phyloP scores from a whole-genome alignment of 1,140 invertebrate genomes.

The Bradynema listronoti region DNA sequence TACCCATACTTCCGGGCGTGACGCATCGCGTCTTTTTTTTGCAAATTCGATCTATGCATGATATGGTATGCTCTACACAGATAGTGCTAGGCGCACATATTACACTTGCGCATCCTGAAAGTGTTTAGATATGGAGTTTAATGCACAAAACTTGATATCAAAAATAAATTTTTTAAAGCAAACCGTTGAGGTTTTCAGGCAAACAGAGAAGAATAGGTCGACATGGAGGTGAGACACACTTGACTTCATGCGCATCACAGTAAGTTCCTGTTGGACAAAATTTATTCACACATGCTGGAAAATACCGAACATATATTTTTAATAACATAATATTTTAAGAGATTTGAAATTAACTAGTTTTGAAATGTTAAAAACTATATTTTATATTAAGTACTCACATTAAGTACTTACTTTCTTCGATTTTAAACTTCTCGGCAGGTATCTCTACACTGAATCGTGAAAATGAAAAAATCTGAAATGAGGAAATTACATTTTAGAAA shows the following conservation, averaged over 20 bases:
- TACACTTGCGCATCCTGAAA: constrained; percentile 17
- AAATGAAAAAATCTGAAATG: too few species aligned
- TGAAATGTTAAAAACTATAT: too few species aligned
- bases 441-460: too few species aligned
- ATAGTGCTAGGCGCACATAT: constrained; percentile 17
- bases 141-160: too few species aligned
- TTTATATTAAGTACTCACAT: too few species aligned
- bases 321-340: too few species aligned
- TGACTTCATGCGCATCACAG: constrained; percentile 20
- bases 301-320: too few species aligned
- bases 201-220: constrained; percentile 13
- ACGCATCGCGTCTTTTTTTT: constrained; percentile 22
- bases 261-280: constrained; percentile 29
- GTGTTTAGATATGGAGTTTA: not conserved
- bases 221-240: constrained; percentile 21
- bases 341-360: too few species aligned
- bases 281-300: constrained; percentile 24
- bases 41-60: constrained; percentile 24
- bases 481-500: too few species aligned
- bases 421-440: too few species aligned
- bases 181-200: not conserved
- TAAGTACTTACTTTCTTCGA: too few species aligned
- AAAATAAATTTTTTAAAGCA: not conserved
- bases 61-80: constrained; percentile 23
- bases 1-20: constrained; percentile 23